Evolutionary conservation across 1,140 invertebrate species (phyloP), one percentile per base, ranked within the genome.

Genomic region (Hypothenemus hampei): DNA sequence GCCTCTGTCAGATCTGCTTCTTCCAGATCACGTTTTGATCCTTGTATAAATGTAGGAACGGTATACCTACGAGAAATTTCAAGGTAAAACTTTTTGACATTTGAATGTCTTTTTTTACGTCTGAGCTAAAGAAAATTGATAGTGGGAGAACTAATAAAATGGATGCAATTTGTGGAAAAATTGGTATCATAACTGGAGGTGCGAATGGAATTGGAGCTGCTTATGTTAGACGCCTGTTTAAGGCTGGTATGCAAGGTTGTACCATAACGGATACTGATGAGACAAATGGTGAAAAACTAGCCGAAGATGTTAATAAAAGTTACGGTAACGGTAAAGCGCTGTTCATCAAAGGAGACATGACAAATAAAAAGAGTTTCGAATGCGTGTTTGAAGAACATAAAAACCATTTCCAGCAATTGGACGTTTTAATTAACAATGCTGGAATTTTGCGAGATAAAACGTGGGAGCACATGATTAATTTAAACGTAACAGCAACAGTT

Each of bases 1-100:
- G 80, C 75, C 59, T 77, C 71, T 65, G 75, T 81, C n/a, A 84
- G 62, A 61, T 84, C 81, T 2, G 73, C 66, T 26, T 78, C 64
- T 43, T 77, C 75, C 10, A 83, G 62, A 39, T 81, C 77, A 19
- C 72, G 64, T 65, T 76, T 78, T 36, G 72, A 71, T 10, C 78
- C 78, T 53, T 73, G 72, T 33, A 71, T 71, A 62, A 80, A 79
- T 54, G 74, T 75, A 37, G 75, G 74, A 55, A 77, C 67, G 11
- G 73, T 72, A 60, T 72, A 77, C 52, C 76, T 77, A 51, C 11
- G 65, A 67, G 35, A 1, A n/a, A n/a, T n/a, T n/a, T n/a, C n/a
- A n/a, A n/a, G n/a, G n/a, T n/a, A n/a, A n/a, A n/a, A n/a, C n/a
- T n/a, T n/a, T n/a, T n/a, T n/a, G n/a, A n/a, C n/a, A n/a, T n/a